Percentiles rank a stretch among this genome's conserved stretches.
These are phyloP conservation scores for Nephotettix cincticeps DNA, from an alignment of 1,140 invertebrate species.

Conservation along the genomic window DNA sequence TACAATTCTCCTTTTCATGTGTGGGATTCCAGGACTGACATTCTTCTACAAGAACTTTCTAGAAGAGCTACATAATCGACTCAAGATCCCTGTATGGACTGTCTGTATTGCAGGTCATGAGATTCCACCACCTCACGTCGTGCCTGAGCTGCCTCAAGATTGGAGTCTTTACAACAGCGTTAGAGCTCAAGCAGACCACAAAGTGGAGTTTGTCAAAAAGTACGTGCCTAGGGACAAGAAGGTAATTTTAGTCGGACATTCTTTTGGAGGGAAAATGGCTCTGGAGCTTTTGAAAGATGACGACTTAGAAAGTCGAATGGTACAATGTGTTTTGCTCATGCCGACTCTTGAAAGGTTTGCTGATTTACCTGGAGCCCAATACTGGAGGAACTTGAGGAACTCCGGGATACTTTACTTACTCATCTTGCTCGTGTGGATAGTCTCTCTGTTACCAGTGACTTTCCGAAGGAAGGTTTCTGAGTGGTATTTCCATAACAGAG, in stretches of 20 bases:
- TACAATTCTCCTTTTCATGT: slow-evolving; percentile 55
- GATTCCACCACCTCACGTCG: slow-evolving; percentile 45
- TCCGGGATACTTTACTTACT: neutral
- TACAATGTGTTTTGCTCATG: neutral
- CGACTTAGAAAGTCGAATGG: neutral
- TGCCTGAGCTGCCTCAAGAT: too few species aligned
- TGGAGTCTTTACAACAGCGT: slow-evolving; percentile 43
- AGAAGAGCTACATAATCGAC: slow-evolving; percentile 55
- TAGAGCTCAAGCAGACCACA: slow-evolving; percentile 77
- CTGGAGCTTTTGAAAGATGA: slow-evolving; percentile 66
- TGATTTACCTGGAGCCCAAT: slow-evolving; percentile 65
- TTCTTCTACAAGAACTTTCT: slow-evolving; percentile 74
- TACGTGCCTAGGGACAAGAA: slow-evolving; percentile 65
- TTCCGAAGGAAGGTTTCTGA: too few species aligned
- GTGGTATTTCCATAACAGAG: too few species aligned
- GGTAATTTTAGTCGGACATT: slow-evolving; percentile 79
- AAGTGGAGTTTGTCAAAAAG: slow-evolving; percentile 70
- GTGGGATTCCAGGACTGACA: slow-evolving; percentile 71
- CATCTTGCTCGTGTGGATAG: neutral
- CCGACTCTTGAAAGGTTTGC: slow-evolving; percentile 81
- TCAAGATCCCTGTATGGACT: slow-evolving; percentile 67
- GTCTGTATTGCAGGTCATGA: slow-evolving; percentile 70
- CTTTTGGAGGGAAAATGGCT: slow-evolving; percentile 78
- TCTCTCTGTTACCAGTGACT: too few species aligned
- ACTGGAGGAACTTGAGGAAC: slow-evolving; percentile 42